A percentile compares a stretch with the other conserved stretches of the same genome.
These are phyloP conservation scores for Eueides isabella DNA, from an alignment of 1,140 invertebrate species.

Conservation along the genomic window DNA sequence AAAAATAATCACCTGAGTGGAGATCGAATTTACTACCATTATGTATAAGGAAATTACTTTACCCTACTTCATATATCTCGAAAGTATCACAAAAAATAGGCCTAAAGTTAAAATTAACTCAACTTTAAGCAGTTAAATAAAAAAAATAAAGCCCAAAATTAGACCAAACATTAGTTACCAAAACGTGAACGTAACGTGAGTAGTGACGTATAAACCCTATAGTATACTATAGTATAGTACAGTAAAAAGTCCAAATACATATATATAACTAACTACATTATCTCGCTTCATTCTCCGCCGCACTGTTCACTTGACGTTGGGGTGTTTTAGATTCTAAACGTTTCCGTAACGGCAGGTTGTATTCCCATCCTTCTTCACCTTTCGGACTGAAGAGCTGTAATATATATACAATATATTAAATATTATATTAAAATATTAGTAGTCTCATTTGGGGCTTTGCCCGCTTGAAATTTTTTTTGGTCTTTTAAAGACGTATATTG, in stretches of 20 bases:
- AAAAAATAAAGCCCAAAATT: neutral
- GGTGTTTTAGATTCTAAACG: conserved; percentile 52
- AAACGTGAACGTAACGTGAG: conserved; percentile 7
- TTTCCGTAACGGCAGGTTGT: conserved; percentile 68
- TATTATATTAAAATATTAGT: neutral
- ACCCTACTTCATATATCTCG: no score
- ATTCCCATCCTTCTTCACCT: conserved; percentile 78
- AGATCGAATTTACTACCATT: no score
- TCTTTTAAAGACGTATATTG: no score
- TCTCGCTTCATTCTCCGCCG: conserved; percentile 63
- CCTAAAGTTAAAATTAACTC: no score
- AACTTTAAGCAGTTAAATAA: neutral
- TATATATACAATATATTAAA: conserved; percentile 81
- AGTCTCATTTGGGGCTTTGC: no score
- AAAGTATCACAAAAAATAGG: no score
- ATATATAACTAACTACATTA: conserved; percentile 67
- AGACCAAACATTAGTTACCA: neutral
- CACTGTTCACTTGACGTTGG: conserved; percentile 45
- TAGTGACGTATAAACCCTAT: conserved; percentile 54
- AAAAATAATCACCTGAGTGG: no score
- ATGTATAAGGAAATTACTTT: no score
- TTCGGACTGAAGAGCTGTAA: conserved; percentile 77
- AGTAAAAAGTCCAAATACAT: conserved; percentile 32
- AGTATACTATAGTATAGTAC: conserved; percentile 13
- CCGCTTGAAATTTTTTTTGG: no score